A percentile compares a stretch with the other conserved stretches of the same genome.
These are phyloP conservation scores for Siderastrea radians DNA, from an alignment of 92 coral and sea anemone species.

Conservation along the genomic window DNA sequence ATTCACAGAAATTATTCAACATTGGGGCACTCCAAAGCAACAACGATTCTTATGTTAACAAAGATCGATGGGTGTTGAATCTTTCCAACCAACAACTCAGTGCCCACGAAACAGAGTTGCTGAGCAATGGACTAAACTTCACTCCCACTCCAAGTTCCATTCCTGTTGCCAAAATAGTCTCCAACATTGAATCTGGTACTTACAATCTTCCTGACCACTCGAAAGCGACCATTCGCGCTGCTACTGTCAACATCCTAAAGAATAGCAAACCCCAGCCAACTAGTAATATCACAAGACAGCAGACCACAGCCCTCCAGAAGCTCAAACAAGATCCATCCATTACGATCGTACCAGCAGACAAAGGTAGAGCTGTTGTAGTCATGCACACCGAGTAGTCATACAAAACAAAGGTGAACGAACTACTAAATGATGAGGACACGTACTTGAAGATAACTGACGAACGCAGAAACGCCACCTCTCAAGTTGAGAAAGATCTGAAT, in stretches of 20 bases:
- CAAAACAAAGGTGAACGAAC: too few species aligned
- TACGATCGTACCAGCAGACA: neutral
- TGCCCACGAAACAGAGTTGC: neutral
- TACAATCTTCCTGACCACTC: neutral
- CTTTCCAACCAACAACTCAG: neutral
- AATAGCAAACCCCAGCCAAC: neutral
- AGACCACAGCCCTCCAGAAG: neutral
- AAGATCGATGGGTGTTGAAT: neutral
- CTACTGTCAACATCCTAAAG: neutral
- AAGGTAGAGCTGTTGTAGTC: slow-evolving; percentile 10
- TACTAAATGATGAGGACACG: too few species aligned
- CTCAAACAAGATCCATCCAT: neutral
- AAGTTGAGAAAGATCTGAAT: too few species aligned
- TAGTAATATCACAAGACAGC: neutral
- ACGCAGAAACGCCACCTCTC: too few species aligned
- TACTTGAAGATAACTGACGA: too few species aligned
- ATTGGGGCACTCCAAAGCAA: neutral
- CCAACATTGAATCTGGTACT: neutral
- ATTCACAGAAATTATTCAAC: neutral
- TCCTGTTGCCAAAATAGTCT: neutral
- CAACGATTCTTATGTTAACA: neutral
- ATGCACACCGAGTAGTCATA: neutral
- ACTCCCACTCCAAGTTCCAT: neutral
- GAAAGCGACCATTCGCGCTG: neutral
- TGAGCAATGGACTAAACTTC: neutral